Base-by-base conservation (phyloP, 2,888 invertebrate genomes). In the Synanthedon tipuliformis region DNA sequence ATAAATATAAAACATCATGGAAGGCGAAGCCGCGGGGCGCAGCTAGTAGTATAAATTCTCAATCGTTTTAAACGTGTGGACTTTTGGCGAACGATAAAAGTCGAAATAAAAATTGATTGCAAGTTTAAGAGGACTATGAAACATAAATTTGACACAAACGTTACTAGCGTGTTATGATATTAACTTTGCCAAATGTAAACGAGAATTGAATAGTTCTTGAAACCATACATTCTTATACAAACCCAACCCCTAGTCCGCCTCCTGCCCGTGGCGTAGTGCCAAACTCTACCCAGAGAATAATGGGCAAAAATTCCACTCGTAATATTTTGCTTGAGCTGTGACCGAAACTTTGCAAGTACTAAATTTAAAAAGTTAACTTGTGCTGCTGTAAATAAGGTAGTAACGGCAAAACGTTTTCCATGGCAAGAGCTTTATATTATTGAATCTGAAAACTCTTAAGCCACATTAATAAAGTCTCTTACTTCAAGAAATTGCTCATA, bases 161-260 rank as follows among this genome's bases (percentile, higher is more conserved):
- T 50, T n/a, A 45, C 41, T 50, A 53, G 48, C 53, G 45, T 45
- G 45, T 53, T 51, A 53, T 41, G 50, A 48, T 50, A 53, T 48
- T 53, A 55, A 50, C 53, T 54, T 56, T 58, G 57, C 57, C 59
- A 59, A 60, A 60, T 56, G 59, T 56, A 58, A 61, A 55, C 59
- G 56, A 56, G 55, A 58, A 56, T 53, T 53, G 54, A 58, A 55
- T 55, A 51, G 56, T 58, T 51, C 56, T 60, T 54, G 56, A 55
- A 56, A 56, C 57, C 53, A 59, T 45, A 57, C 60, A 61, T 62
- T 59, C 54, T 61, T 59, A 57, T 54, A 55, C 57, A 59, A 57
- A 55, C 58, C 53, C 56, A 23, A 53, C 55, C 41, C 52, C 56
- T 48, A 56, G n/a, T 27, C 50, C 16, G 34, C 34, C 34, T 34